phyloP scores from a whole-genome alignment of 2,797 vertebrate genomes.

The Crenuchus spilurus region DNA sequence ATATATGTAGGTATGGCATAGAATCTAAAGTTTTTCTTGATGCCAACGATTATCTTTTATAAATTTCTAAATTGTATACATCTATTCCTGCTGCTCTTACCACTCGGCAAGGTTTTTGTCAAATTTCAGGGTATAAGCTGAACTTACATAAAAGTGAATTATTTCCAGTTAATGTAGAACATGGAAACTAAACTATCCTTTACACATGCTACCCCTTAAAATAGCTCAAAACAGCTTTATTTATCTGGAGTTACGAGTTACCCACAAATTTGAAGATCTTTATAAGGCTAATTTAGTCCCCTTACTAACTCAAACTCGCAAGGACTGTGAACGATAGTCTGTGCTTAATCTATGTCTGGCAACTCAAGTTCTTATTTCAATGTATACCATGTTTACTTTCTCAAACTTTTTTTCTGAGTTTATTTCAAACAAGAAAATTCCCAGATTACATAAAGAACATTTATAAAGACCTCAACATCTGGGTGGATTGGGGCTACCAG shows the following conservation, averaged over 20 bases:
- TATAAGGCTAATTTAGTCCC: background rate
- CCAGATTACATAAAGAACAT: background rate
- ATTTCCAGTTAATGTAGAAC: background rate
- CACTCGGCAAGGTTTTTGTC: too few species aligned
- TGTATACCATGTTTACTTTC: constrained; percentile 4
- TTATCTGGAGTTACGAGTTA: background rate
- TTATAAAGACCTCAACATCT: background rate
- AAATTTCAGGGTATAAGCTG: too few species aligned
- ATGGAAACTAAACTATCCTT: background rate
- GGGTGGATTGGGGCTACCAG: background rate
- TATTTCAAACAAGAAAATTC: constrained; percentile 28
- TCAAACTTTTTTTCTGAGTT: background rate
- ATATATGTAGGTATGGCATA: background rate
- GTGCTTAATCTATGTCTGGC: background rate
- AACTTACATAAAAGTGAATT: too few species aligned
- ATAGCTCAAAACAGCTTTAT: background rate
- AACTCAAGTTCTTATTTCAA: background rate
- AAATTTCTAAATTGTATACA: background rate
- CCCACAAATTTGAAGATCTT: background rate
- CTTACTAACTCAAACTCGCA: background rate
- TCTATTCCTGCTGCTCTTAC: constrained; percentile 6
- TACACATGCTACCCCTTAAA: background rate
- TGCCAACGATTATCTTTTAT: background rate
- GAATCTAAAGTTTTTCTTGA: background rate
- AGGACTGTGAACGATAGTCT: background rate